These are phyloP conservation scores for Lamprotornis superbus DNA, from an alignment of 2,113 vertebrate genomes.

Conservation along the genomic window DNA sequence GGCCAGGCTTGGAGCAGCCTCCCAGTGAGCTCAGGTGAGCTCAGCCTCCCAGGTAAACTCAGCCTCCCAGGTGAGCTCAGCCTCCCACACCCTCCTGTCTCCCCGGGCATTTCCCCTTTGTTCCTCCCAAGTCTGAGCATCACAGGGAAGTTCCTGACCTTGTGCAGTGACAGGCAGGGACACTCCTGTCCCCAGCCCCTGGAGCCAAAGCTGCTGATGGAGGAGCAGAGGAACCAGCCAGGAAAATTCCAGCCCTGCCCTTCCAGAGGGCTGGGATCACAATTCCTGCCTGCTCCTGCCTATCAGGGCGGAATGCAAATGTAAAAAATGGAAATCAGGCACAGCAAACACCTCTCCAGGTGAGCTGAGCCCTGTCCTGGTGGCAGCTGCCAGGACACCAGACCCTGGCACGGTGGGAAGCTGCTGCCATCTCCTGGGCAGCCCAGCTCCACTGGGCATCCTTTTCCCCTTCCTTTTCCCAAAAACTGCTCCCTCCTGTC, in stretches of 20 bases:
- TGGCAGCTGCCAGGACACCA: not conserved
- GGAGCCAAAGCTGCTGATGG: not conserved
- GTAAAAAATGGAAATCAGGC: not conserved
- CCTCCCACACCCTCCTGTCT: no score
- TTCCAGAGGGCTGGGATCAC: fast-evolving
- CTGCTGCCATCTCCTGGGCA: slow-evolving; percentile 52
- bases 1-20: not conserved
- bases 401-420: not conserved
- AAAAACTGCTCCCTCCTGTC: not conserved
- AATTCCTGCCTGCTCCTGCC: not conserved
- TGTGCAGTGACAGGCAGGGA: not conserved
- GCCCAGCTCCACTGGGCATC: not conserved
- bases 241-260: not conserved
- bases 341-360: not conserved
- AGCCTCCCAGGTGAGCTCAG: not conserved
- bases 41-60: no score
- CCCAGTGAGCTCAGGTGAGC: no score
- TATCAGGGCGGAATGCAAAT: fast-evolving
- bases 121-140: not conserved
- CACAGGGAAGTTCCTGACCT: not conserved
- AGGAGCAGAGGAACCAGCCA: fast-evolving
- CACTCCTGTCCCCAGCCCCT: not conserved
- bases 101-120: not conserved
- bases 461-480: not conserved
- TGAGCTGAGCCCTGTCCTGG: not conserved